Evolutionary conservation across 2,888 invertebrate species (phyloP).

Genomic region (Strigamia crassipes): DNA sequence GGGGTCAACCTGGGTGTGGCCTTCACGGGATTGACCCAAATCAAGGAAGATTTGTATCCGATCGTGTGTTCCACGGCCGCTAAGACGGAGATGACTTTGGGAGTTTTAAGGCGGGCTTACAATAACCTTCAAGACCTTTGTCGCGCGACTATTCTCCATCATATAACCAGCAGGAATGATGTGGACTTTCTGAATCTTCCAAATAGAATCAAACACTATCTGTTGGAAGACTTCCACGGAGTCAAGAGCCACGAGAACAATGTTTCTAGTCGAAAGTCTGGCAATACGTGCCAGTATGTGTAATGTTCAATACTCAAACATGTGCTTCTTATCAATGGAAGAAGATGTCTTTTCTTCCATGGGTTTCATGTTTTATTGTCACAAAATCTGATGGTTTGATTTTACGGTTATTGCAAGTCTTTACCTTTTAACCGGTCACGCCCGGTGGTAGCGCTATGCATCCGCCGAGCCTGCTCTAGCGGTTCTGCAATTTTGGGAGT

Average conservation of each 20-base stretch:
- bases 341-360: not conserved
- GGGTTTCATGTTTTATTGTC: not conserved
- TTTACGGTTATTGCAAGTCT: not conserved
- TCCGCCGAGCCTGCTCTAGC: too few species aligned
- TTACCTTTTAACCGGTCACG: not conserved
- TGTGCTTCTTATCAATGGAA: not conserved
- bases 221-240: slow-evolving; percentile 63
- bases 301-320: not conserved
- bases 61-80: slow-evolving; percentile 74
- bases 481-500: too few species aligned
- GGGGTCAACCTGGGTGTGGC: slow-evolving; percentile 72
- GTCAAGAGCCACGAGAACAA: not conserved
- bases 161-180: slow-evolving; percentile 62
- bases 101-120: slow-evolving; percentile 67
- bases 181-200: slow-evolving; percentile 67
- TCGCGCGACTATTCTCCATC: slow-evolving; percentile 67
- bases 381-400: not conserved
- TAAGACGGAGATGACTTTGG: slow-evolving; percentile 73
- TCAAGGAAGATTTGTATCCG: slow-evolving; percentile 69
- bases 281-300: not conserved
- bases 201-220: slow-evolving; percentile 64
- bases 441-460: not conserved
- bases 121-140: slow-evolving; percentile 72
- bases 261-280: not conserved
- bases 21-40: slow-evolving; percentile 68